These are phyloP conservation scores for Glyphotaelius pellucidus DNA, from an alignment of 2,888 invertebrate species.

Conservation along the genomic window DNA sequence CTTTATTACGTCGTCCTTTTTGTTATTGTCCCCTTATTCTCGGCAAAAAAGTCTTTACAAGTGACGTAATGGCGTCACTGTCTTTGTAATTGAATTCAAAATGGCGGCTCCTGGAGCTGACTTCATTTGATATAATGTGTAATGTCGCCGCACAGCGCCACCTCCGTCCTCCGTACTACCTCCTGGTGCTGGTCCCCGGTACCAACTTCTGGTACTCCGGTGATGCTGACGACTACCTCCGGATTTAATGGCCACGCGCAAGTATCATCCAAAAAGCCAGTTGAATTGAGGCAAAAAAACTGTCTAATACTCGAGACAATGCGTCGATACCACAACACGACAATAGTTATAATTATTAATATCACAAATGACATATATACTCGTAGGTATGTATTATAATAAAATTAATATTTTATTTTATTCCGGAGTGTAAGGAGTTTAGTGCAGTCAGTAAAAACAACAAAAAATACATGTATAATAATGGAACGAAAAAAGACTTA, in stretches of 20 bases:
- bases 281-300: constrained; percentile 63
- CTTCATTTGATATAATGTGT: constrained; percentile 65
- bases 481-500: too few relatives aligned
- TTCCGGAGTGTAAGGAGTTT: too few relatives aligned
- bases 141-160: constrained; percentile 43
- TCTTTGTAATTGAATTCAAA: constrained; percentile 66
- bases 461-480: too few relatives aligned
- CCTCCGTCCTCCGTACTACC: not conserved
- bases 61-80: constrained; percentile 63
- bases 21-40: constrained; percentile 62
- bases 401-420: too few relatives aligned
- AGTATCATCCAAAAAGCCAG: constrained; percentile 54
- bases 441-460: too few relatives aligned
- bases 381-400: too few relatives aligned
- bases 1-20: constrained; percentile 59
- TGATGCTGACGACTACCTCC: constrained; percentile 54
- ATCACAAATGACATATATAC: too few relatives aligned
- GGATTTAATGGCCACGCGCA: constrained; percentile 60
- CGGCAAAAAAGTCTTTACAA: constrained; percentile 60
- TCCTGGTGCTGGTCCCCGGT: not conserved
- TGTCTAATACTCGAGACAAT: constrained; percentile 56
- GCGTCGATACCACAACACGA: constrained; percentile 40
- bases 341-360: too few relatives aligned
- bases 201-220: constrained; percentile 54
- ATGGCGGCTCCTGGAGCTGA: constrained; percentile 66